These are phyloP conservation scores for Watsonalla cultraria DNA, from an alignment of 2,888 invertebrate species.

Conservation along the genomic window DNA sequence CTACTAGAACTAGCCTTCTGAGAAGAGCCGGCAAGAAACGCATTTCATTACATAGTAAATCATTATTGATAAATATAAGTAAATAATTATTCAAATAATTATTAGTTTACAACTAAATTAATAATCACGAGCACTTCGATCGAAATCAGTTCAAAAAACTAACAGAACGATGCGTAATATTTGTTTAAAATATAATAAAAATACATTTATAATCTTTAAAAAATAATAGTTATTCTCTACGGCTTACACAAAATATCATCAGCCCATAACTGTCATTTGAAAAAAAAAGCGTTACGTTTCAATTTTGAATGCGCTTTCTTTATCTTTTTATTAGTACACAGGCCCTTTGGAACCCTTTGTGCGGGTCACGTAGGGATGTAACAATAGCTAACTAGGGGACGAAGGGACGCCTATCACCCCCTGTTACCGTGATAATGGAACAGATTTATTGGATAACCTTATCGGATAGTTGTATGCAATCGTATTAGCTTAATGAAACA, in stretches of 20 bases:
- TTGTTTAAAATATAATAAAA: too few species aligned
- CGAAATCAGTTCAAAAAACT: too few species aligned
- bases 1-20: too few species aligned
- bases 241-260: conserved; percentile 32
- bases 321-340: conserved; percentile 45
- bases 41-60: too few species aligned
- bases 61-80: too few species aligned
- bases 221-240: background rate
- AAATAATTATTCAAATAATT: too few species aligned
- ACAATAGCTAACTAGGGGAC: conserved; percentile 39
- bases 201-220: background rate
- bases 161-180: background rate
- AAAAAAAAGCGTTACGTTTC: conserved; percentile 38
- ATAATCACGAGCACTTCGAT: too few species aligned
- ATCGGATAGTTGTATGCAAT: conserved; percentile 16
- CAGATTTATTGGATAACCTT: conserved; percentile 28
- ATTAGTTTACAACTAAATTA: too few species aligned
- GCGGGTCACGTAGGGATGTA: conserved; percentile 50
- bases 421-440: conserved; percentile 37
- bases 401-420: conserved; percentile 36
- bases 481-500: conserved; percentile 3
- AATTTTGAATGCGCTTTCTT: conserved; percentile 31
- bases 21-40: too few species aligned
- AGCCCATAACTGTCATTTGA: conserved; percentile 40
- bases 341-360: conserved; percentile 58